Evolutionary conservation across 2,888 invertebrate genomes (phyloP), one percentile per base, ranked within the genome.

Genomic region (Chloroclysta siterata): DNA sequence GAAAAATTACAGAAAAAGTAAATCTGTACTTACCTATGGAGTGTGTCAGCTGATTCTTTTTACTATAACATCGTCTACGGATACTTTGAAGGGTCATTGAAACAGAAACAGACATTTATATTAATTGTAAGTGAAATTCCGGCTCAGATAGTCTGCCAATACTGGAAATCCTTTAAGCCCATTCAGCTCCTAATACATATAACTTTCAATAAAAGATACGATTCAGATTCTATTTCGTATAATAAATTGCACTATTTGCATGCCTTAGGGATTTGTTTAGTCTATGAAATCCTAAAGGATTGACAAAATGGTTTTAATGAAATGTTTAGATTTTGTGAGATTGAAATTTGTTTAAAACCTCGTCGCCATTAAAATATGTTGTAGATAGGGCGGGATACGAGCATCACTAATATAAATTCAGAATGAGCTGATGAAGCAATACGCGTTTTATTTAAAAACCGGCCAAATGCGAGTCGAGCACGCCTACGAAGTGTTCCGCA

Each of bases 151-250:
- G 64, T 65, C 60, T 65, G 62, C 54, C 62, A 56, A 67, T 65
- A 53, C 53, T 29, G 54, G 41, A 69, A 68, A 72, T 68, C 70
- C 66, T 59, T 55, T 66, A 65, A 71, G 59, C 54, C 50, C 41
- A 52, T 64, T 55, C 53, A 60, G 60, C 52, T 62, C 51, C 15
- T 63, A 65, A 63, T 53, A 69, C 63, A 69, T 60, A 67, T 65
- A 64, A 56, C 54, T 57, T 69, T 69, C 68, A 69, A 68, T 70
- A 68, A 56, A 65, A 53, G 63, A 57, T 68, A 67, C 67, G 57
- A 68, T 70, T 72, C 65, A 56, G 59, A 57, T 64, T 61, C 55
- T 57, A 65, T 71, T 69, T 66, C 58, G 63, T 64, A 58, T 61
- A 59, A 47, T 53, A 50, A 60, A 66, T 56, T 63, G 68, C 68